Evolutionary conservation across 1,140 invertebrate species (phyloP).

Genomic region (Stratiolaelaps scimitus): DNA sequence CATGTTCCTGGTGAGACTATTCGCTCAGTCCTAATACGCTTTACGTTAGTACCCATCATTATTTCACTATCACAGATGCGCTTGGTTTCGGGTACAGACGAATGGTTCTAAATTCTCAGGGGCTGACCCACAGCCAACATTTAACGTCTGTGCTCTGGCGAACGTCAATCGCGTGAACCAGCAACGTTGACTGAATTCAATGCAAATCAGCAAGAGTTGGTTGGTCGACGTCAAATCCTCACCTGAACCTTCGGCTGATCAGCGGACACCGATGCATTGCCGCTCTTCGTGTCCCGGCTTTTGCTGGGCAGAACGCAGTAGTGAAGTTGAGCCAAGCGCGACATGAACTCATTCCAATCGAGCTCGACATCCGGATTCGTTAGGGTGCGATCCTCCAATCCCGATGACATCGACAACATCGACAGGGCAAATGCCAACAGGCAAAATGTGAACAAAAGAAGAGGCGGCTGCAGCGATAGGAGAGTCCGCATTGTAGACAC

Average conservation of each 20-base stretch:
- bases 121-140: too few relatives aligned
- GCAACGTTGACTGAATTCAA: too few relatives aligned
- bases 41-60: too few relatives aligned
- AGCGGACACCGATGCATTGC: neutral
- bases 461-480: slow-evolving; percentile 38
- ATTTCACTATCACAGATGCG: too few relatives aligned
- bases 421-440: slow-evolving; percentile 41
- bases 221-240: too few relatives aligned
- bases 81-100: too few relatives aligned
- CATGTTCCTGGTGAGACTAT: too few relatives aligned
- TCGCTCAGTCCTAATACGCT: too few relatives aligned
- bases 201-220: too few relatives aligned
- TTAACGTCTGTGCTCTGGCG: too few relatives aligned
- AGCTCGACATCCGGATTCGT: slow-evolving; percentile 41
- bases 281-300: neutral
- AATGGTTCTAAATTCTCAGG: too few relatives aligned
- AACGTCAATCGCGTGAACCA: too few relatives aligned
- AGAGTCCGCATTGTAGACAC: neutral
- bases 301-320: slow-evolving; percentile 3
- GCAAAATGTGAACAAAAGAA: slow-evolving; percentile 43
- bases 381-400: slow-evolving; percentile 40
- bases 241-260: neutral
- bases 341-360: slow-evolving; percentile 36
- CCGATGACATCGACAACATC: slow-evolving; percentile 41
- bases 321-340: neutral